Base-by-base conservation (phyloP, 2,888 invertebrate genomes). In the Biston betularia region DNA sequence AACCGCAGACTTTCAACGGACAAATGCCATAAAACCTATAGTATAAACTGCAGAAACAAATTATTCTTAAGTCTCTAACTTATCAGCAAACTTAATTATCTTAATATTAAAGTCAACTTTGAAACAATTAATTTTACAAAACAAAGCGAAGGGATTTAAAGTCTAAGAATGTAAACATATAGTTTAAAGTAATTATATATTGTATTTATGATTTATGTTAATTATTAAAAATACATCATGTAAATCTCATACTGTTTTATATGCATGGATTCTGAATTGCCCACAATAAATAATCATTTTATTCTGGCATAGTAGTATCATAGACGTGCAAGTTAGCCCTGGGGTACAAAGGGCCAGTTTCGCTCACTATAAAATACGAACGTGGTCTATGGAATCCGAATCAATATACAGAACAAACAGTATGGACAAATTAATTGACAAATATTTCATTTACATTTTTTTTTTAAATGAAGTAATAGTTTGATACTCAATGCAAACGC, bases 301-400 rank as follows among this genome's bases (percentile, higher is more conserved):
- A 46, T 7, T 14, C n/a, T 34, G 14, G 46, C 46, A 14, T 24
- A 24, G 24, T 3, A 24, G 24, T 24, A 24, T 3, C 2, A 45
- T 14, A 44, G 55, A 9, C 6, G 54, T 11, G 8, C 34, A 44
- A 44, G 50, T 34, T 12, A 40, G 10, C 64, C 64, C 59, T n/a
- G 12, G 24, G 60, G 55, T 58, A 66, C 66, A 62, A 66, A 53
- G 53, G 54, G 53, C 24, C 58, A 54, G 53, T 58, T 57, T 45
- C 24, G 24, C 40, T 35, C 50, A 38, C 62, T 66, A 66, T 63
- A 66, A 66, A 66, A 66, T 53, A 57, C 57, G 62, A 24, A 62
- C 66, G 66, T 66, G 66, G 40, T 48, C 49, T 48, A 49, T 61
- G 35, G 46, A 42, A 48, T 33, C 45, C 10, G 33, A 46, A 46